Conservation (phyloP, 2,797 vertebrate species). For the Gallinago solitaria region DNA sequence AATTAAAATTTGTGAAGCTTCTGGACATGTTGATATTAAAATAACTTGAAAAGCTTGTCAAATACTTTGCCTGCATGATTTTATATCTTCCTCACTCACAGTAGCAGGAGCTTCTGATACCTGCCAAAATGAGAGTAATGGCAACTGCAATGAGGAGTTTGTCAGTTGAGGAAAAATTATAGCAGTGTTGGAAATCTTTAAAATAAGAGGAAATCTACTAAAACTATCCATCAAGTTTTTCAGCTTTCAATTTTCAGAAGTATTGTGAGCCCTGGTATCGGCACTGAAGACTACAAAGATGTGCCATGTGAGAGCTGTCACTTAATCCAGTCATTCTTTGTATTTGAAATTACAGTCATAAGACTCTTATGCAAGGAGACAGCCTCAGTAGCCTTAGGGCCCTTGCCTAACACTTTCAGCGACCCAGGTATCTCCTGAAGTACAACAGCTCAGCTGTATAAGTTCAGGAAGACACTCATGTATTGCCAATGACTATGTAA, state of each 20-base stretch:
- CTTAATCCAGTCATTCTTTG: not conserved
- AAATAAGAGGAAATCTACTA: not conserved
- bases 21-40: not conserved
- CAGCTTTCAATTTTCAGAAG: not conserved
- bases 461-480: not conserved
- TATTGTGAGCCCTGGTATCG: not conserved
- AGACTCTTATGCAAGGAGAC: not conserved
- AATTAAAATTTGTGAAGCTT: not conserved
- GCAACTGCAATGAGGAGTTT: not conserved
- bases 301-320: not conserved
- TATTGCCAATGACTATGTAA: not conserved
- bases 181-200: not conserved
- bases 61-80: not conserved
- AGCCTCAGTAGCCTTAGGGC: not conserved
- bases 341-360: not conserved
- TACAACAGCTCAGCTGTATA: not conserved
- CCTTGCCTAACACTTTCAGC: not conserved
- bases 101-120: not conserved
- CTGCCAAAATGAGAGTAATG: not conserved
- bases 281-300: not conserved
- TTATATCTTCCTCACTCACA: not conserved
- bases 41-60: not conserved
- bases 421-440: not conserved
- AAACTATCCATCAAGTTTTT: not conserved
- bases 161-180: not conserved